Conservation (phyloP, 2,888 invertebrate species). For the Dioctria linearis region DNA sequence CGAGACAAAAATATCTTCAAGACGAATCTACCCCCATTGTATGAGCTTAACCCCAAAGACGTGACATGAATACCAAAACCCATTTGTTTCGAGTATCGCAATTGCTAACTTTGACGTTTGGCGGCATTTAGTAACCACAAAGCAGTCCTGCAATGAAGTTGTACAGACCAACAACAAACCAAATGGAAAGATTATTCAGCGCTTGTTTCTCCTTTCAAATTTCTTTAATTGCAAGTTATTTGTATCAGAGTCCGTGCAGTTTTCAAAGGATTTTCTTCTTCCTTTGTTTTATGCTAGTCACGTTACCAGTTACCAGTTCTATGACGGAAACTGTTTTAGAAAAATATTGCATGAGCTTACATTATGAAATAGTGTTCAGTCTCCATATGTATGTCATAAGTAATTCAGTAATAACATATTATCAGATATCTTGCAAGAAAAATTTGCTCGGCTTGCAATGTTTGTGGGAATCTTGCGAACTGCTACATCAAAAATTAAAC, state of each 20-base stretch:
- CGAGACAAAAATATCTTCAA: conserved; percentile 40
- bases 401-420: too few relatives aligned
- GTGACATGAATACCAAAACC: conserved; percentile 5
- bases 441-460: too few relatives aligned
- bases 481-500: too few relatives aligned
- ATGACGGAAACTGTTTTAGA: neutral
- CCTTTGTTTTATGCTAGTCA: conserved; percentile 22
- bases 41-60: conserved; percentile 15
- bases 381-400: too few relatives aligned
- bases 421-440: too few relatives aligned
- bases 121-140: conserved; percentile 31
- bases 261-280: neutral
- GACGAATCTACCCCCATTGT: conserved; percentile 20
- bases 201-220: conserved; percentile 36
- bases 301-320: neutral
- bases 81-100: conserved; percentile 1
- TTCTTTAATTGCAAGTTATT: conserved; percentile 46
- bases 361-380: neutral
- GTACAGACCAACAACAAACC: neutral
- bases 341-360: conserved; percentile 17
- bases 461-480: too few relatives aligned
- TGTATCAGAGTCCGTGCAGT: conserved; percentile 25
- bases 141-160: conserved; percentile 28
- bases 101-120: conserved; percentile 27
- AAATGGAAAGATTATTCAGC: conserved; percentile 38